phyloP scores from a whole-genome alignment of 2,113 vertebrate species.

The Cinclus cinclus region DNA sequence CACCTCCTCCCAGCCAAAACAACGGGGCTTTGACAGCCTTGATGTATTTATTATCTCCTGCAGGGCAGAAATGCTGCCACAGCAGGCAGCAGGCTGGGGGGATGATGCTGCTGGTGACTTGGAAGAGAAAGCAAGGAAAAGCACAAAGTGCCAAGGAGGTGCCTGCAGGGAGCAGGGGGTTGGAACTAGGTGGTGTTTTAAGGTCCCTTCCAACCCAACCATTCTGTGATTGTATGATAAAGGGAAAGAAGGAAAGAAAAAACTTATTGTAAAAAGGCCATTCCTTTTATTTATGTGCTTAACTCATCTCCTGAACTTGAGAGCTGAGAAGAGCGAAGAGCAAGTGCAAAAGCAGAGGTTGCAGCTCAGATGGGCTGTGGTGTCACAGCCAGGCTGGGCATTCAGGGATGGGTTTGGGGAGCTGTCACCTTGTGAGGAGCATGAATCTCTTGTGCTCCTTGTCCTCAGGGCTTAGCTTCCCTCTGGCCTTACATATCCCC shows the following conservation, averaged over 20 bases:
- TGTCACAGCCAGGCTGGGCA: not conserved
- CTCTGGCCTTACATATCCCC: not conserved
- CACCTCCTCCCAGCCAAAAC: slow-evolving; percentile 4
- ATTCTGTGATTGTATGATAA: not conserved
- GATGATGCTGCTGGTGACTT: not conserved
- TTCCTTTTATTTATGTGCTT: not conserved
- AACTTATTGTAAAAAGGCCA: not conserved
- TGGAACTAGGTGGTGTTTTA: not conserved
- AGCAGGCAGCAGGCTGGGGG: not conserved
- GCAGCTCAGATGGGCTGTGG: not conserved
- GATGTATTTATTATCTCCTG: slow-evolving; percentile 26
- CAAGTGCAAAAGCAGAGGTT: not conserved
- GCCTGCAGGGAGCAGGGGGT: not conserved
- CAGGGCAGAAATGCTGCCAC: slow-evolving; percentile 1
- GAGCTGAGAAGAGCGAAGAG: not conserved
- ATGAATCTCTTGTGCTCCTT: not conserved
- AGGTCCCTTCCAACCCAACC: not conserved
- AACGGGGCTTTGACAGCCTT: slow-evolving; percentile 41
- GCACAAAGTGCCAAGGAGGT: not conserved
- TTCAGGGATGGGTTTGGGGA: not conserved
- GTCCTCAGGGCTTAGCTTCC: not conserved
- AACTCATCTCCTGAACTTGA: not conserved
- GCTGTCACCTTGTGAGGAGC: not conserved
- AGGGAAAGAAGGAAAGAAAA: not conserved
- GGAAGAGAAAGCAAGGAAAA: not conserved